Percentiles rank a stretch among this genome's conserved stretches.
Conservation (phyloP, 2,113 vertebrate species). For the Nicator chloris region DNA sequence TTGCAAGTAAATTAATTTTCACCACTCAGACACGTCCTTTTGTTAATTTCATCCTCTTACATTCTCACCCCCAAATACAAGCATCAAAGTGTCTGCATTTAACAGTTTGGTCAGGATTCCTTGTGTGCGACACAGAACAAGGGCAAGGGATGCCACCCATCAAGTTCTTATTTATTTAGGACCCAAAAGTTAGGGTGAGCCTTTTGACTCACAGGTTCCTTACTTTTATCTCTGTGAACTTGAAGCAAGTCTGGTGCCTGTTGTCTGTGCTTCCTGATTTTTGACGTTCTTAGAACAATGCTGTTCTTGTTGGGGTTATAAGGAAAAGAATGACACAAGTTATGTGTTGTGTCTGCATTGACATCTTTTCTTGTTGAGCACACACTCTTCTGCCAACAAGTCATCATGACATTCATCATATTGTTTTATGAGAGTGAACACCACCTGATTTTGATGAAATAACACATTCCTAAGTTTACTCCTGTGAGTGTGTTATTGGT, state of each 20-base stretch:
- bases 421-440: background rate
- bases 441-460: background rate
- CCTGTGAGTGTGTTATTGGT: background rate
- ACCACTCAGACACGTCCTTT: background rate
- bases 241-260: background rate
- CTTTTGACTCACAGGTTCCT: background rate
- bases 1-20: background rate
- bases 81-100: background rate
- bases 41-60: background rate
- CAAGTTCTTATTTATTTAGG: background rate
- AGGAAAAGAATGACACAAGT: background rate
- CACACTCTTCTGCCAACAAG: background rate
- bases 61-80: background rate
- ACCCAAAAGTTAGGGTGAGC: background rate
- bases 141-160: background rate
- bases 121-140: background rate
- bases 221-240: background rate
- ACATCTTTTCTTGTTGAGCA: background rate
- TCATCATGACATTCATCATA: background rate
- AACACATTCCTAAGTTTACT: background rate
- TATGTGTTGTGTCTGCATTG: background rate
- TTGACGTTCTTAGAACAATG: background rate
- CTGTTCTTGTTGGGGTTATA: background rate
- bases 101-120: background rate
- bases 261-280: background rate